A percentile compares a stretch with the other conserved stretches of the same genome.
Conservation (phyloP, 2,797 vertebrate genomes). For the Alosa sapidissima region DNA sequence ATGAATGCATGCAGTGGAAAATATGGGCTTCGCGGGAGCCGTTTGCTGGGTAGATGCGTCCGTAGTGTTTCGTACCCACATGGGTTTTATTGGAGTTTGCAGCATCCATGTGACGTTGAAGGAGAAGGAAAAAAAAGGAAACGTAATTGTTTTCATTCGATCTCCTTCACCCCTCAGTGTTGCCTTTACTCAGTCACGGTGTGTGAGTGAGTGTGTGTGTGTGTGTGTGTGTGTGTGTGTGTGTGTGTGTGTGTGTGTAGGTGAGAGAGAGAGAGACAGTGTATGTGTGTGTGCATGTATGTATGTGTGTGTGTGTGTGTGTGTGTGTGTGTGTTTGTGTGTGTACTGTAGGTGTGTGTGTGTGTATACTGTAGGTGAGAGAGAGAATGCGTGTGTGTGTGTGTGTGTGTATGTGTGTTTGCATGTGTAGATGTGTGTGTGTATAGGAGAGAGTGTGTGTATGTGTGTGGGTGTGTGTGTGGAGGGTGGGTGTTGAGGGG, state of each 20-base stretch:
- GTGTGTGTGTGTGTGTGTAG: too few species aligned
- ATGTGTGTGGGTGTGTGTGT: neutral
- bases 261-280: neutral
- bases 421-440: too few species aligned
- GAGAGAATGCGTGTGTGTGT: neutral
- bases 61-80: neutral
- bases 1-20: neutral
- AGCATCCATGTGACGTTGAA: neutral
- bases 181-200: neutral
- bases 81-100: neutral
- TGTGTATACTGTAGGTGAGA: neutral
- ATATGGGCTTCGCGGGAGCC: neutral
- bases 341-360: neutral
- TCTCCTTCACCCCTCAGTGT: neutral
- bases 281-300: neutral
- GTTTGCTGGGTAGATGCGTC: neutral
- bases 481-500: neutral
- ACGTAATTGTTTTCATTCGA: neutral
- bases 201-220: neutral
- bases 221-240: neutral
- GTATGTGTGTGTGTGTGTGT: conserved; percentile 2
- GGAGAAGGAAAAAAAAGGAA: neutral
- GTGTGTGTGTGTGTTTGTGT: neutral
- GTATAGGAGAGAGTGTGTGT: neutral
- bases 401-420: neutral